Conservation (phyloP, 2,888 invertebrate species). For the Lasioglossum calceatum region DNA sequence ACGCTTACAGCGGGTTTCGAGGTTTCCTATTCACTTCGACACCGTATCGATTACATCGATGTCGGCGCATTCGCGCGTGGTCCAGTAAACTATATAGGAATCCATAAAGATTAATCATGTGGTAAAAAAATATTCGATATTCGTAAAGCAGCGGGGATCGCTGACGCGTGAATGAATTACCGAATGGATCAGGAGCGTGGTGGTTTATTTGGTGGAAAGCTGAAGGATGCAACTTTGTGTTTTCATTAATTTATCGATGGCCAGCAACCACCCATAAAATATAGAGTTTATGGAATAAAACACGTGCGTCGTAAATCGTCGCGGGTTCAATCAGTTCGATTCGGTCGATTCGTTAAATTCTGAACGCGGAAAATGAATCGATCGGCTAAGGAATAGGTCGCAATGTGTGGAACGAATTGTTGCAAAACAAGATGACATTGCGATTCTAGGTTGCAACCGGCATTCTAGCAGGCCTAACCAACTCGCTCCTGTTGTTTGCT, state of each 20-base stretch:
- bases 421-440: not conserved
- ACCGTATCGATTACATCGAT: not conserved
- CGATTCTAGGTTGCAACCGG: constrained; percentile 20
- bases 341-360: not conserved
- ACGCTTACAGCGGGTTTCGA: constrained; percentile 31
- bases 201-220: not conserved
- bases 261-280: not conserved
- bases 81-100: not conserved
- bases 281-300: not conserved
- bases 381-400: constrained; percentile 3
- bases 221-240: not conserved
- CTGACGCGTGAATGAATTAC: not conserved
- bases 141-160: not conserved
- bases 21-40: constrained; percentile 11
- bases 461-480: constrained; percentile 25
- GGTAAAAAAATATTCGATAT: not conserved
- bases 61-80: not conserved
- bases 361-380: not conserved
- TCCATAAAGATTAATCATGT: not conserved
- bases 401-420: not conserved
- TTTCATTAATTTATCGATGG: not conserved
- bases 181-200: not conserved
- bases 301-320: not conserved
- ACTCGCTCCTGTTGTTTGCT: constrained; percentile 44
- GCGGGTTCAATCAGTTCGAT: not conserved